Percentiles rank a stretch among this genome's conserved stretches.
These are phyloP conservation scores for Poecilobothrus nobilitatus DNA, from an alignment of 2,888 invertebrate species.

Conservation along the genomic window DNA sequence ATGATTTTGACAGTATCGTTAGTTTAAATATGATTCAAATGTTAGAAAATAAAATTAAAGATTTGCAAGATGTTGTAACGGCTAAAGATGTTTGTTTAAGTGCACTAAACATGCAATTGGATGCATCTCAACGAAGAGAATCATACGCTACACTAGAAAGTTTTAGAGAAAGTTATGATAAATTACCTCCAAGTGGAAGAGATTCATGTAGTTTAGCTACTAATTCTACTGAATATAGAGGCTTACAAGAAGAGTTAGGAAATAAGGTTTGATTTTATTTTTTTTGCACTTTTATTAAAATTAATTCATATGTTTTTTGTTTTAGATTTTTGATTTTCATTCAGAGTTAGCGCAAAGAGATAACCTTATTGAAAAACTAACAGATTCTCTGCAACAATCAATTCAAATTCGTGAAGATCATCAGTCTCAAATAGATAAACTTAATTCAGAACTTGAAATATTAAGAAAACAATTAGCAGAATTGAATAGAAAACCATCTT, in stretches of 20 bases:
- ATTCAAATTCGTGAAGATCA: constrained; percentile 54
- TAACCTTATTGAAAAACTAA: constrained; percentile 61
- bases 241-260: constrained; percentile 60
- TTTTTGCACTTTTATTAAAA: neutral
- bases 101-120: constrained; percentile 37
- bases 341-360: constrained; percentile 60
- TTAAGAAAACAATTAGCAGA: constrained; percentile 46
- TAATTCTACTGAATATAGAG: constrained; percentile 59
- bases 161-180: constrained; percentile 21
- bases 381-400: constrained; percentile 60
- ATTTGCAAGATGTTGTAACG: constrained; percentile 35
- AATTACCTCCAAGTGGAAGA: constrained; percentile 35
- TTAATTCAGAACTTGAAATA: constrained; percentile 51
- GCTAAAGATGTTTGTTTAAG: constrained; percentile 38
- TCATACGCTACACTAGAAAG: constrained; percentile 26
- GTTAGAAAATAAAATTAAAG: constrained; percentile 37
- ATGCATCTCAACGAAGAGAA: constrained; percentile 30
- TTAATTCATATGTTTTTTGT: constrained; percentile 24
- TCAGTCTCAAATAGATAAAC: constrained; percentile 53
- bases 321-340: constrained; percentile 65
- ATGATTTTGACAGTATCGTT: constrained; percentile 28
- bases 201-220: constrained; percentile 40
- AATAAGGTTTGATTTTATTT: constrained; percentile 49
- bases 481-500: constrained; percentile 41
- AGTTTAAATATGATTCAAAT: constrained; percentile 37